Base-by-base conservation (phyloP, 2,113 vertebrate species). In the Nansenia antarctica region DNA sequence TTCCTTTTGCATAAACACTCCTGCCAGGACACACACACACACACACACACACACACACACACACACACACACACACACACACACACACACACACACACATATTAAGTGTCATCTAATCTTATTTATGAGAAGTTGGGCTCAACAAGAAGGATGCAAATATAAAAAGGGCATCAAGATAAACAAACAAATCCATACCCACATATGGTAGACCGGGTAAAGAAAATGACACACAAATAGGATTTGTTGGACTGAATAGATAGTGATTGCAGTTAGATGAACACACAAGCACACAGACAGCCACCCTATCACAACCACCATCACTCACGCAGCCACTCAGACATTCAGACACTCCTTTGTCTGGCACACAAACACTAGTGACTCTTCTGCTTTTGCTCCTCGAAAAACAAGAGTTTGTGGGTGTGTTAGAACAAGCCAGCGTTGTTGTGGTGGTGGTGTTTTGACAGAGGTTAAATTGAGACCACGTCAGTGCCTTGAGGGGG, bases 391-490 rank as follows among this genome's bases (percentile, higher is more conserved):
- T 12, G 37, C 9, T 14, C 15, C 37, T 39, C 12, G 9, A 15
- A 39, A 15, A 3, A n/a, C 11, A 14, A 39, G 37, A 12, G 37
- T 14, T 3, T 39, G 37, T 39, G 49, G n/a, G 52, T 24, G 20
- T 9, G 22, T 53, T 22, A 9, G 32, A 59, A 59, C 31, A 59
- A 59, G n/a, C 29, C 30, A 11, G 57, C 1, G 31, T 32, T 32
- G 57, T 52, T 53, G 20, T 53, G 49, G 49, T 53, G 18, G 49
- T 20, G n/a, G 6, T 59, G 57, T 34, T 59, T 59, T 59, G 57
- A 59, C 57, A 59, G 57, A n/a, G 29, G 57, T 59, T 34, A 22
- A 34, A 32, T 34, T 59, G 15, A 59, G 31, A 15, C 30, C 57
- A 20, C 18, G 29, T 22, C 52, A 54, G 24, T 27, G 52, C 24